Percentiles rank a stretch among this genome's conserved stretches.
Evolutionary conservation across 2,888 invertebrate genomes (phyloP).

Genomic region (Lasioglossum lativentre): DNA sequence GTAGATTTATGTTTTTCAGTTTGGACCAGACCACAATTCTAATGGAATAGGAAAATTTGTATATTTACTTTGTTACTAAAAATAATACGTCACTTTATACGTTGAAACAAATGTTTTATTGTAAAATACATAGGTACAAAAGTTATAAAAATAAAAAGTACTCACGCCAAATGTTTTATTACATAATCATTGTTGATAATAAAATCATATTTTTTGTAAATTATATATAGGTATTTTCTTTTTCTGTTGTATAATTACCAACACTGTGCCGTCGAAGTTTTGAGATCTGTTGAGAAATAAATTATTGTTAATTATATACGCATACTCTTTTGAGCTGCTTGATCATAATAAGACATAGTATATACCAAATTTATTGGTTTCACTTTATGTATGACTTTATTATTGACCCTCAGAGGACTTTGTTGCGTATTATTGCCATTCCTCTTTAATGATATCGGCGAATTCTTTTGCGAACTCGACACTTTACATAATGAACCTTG

Average conservation of each 20-base stretch:
- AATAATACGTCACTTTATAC: background rate
- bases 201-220: constrained; percentile 21
- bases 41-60: background rate
- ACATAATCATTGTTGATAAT: constrained; percentile 32
- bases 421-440: constrained; percentile 30
- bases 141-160: constrained; percentile 46
- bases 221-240: constrained; percentile 77
- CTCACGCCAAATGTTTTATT: constrained; percentile 22
- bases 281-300: constrained; percentile 66
- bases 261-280: constrained; percentile 72
- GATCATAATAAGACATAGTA: constrained; percentile 13
- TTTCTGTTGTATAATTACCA: constrained; percentile 69
- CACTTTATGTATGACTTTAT: constrained; percentile 69
- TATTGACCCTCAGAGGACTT: constrained; percentile 77
- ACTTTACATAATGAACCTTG: constrained; percentile 40
- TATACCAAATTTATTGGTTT: constrained; percentile 76
- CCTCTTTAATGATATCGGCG: constrained; percentile 46
- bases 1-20: background rate
- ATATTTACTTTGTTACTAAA: background rate
- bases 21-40: background rate
- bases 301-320: constrained; percentile 20
- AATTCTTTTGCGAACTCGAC: constrained; percentile 41
- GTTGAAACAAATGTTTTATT: constrained; percentile 66
- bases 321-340: background rate
- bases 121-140: constrained; percentile 57